phyloP scores from a whole-genome alignment of 53 echinoderm and acorn worm species.

The Glandiceps talaboti region DNA sequence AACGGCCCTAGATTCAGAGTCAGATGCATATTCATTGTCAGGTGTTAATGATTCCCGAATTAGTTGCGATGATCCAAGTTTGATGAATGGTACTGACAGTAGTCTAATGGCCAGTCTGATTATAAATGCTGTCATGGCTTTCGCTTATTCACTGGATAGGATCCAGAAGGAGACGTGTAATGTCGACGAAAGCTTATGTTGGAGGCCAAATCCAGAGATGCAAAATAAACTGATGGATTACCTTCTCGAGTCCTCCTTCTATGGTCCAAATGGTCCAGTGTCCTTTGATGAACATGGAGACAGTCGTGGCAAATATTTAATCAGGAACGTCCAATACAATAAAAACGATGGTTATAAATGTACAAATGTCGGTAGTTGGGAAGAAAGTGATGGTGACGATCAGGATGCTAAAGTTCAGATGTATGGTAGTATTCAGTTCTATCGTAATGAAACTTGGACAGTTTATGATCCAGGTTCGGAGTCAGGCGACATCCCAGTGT shows the following conservation, averaged over 20 bases:
- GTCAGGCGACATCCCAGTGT: constrained; percentile 35
- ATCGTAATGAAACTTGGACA: constrained; percentile 35
- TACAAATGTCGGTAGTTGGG: constrained; percentile 57
- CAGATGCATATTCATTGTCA: too few relatives aligned
- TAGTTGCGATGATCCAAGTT: constrained; percentile 23
- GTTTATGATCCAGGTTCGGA: constrained; percentile 19
- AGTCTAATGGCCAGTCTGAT: constrained; percentile 66
- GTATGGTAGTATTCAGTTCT: constrained; percentile 10
- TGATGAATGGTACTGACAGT: not conserved
- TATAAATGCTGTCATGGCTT: constrained; percentile 63
- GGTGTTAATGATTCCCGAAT: not conserved
- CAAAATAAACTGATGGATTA: constrained; percentile 15
- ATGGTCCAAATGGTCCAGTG: constrained; percentile 57
- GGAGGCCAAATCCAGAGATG: not conserved
- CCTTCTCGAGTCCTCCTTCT: constrained; percentile 40
- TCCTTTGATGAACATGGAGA: constrained; percentile 47
- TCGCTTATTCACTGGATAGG: constrained; percentile 54
- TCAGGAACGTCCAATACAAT: constrained; percentile 55
- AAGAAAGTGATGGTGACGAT: not conserved
- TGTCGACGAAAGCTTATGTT: not conserved
- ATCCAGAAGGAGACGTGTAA: constrained; percentile 47
- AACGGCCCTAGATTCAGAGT: not conserved
- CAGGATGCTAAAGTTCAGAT: constrained; percentile 16
- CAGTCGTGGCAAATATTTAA: constrained; percentile 53
- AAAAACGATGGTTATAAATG: constrained; percentile 35